A percentile compares a stretch with the other conserved stretches of the same genome.
These are phyloP conservation scores for Keiferia lycopersicella DNA, from an alignment of 2,888 invertebrate genomes.

Conservation along the genomic window DNA sequence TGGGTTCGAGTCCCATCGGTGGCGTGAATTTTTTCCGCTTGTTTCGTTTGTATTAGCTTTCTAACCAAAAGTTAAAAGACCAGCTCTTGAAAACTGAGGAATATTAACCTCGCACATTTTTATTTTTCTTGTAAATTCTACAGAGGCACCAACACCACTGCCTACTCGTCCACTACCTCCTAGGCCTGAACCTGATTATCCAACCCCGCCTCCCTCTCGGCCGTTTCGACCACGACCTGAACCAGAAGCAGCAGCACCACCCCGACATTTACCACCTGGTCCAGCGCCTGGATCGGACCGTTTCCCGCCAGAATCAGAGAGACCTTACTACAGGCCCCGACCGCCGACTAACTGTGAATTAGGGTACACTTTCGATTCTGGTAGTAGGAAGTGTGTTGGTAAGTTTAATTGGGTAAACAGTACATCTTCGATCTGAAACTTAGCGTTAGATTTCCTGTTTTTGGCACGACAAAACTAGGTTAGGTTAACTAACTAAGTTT, in stretches of 20 bases:
- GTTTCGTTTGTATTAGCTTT: too few relatives aligned
- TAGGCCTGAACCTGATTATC: not conserved
- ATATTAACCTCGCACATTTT: not conserved
- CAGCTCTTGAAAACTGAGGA: not conserved
- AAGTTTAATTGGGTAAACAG: slow-evolving; percentile 35
- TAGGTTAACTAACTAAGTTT: too few relatives aligned
- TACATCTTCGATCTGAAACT: not conserved
- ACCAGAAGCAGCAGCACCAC: slow-evolving; percentile 51
- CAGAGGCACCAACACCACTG: not conserved
- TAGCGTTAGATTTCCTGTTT: not conserved
- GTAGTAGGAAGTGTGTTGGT: slow-evolving; percentile 61
- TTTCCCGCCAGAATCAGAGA: slow-evolving; percentile 45
- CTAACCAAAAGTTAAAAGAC: too few relatives aligned
- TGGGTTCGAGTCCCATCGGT: too few relatives aligned
- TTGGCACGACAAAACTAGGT: not conserved
- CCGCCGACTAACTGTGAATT: slow-evolving; percentile 56
- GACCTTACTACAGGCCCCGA: slow-evolving; percentile 40
- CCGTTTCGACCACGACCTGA: not conserved
- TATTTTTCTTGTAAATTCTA: not conserved
- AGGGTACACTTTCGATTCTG: slow-evolving; percentile 57
- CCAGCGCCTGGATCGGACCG: slow-evolving; percentile 46
- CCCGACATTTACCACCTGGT: slow-evolving; percentile 46
- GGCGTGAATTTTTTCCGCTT: too few relatives aligned
- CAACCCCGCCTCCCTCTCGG: not conserved
- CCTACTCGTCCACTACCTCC: not conserved